Evolutionary conservation across 2,888 invertebrate species (phyloP), one percentile per base, ranked within the genome.

Genomic region (Trissoscelio sp.): DNA sequence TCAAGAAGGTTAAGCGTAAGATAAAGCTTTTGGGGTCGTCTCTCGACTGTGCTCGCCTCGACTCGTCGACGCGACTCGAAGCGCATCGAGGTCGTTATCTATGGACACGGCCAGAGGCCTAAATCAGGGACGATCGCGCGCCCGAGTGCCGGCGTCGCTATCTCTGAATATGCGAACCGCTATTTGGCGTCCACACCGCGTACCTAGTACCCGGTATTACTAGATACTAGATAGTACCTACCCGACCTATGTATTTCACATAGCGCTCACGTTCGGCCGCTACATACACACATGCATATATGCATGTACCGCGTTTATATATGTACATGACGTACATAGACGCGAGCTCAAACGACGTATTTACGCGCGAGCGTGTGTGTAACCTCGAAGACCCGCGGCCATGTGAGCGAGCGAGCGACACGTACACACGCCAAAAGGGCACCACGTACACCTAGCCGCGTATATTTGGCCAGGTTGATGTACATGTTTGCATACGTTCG

Each of bases 151-250:
- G 85, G 85, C 86, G 66, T 83, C 83, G 83, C 85, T 89, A 88
- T 89, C 89, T 88, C 89, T 85, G 89, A 90, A 89, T 91, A 91
- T 89, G 91, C 89, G 89, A 88, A 74, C 69, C 89, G 88, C 89
- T 90, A 90, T 90, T 90, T 88, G 87, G 88, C 87, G 87, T 88
- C 86, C 88, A 84, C 86, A 83, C 85, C 87, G 88, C 88, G 88
- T 87, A 87, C 88, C 88, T 87, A 89, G 88, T 88, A 88, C 88
- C 87, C 87, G 87, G 89, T 89, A 89, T 89, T 91, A 91, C 89
- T 87, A 88, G 89, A 89, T 89, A 89, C 88, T 85, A 88, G 89
- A 88, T 89, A 89, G 87, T 86, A 86, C 85, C 85, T 84, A 83
- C 85, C 79, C 79, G 67, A 62, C 83, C 83, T 84, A 86, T 86